phyloP scores from a whole-genome alignment of 2,113 vertebrate genomes.

The Scortum barcoo region DNA sequence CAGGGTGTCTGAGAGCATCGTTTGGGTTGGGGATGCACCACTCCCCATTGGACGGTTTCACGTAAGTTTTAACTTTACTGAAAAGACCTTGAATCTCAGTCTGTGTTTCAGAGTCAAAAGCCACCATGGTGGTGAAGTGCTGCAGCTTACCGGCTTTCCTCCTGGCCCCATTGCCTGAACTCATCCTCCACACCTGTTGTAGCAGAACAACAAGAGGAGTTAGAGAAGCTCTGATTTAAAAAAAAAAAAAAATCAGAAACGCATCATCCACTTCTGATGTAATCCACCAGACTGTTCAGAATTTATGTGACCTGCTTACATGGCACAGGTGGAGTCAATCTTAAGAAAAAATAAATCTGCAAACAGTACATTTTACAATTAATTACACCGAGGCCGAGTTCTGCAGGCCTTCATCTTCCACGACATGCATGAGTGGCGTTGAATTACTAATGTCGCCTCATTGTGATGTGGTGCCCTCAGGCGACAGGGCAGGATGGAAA shows the following conservation, averaged over 20 bases:
- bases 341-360: not conserved
- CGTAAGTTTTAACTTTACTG: slow-evolving; percentile 86
- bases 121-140: slow-evolving; percentile 44
- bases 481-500: slow-evolving; percentile 34
- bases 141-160: slow-evolving; percentile 77
- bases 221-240: slow-evolving; percentile 5
- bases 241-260: not conserved
- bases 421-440: slow-evolving; percentile 50
- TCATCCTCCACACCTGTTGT: slow-evolving; percentile 84
- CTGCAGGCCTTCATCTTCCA: slow-evolving; percentile 35
- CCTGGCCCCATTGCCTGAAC: slow-evolving; percentile 74
- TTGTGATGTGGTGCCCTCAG: slow-evolving; percentile 40
- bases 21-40: slow-evolving; percentile 89
- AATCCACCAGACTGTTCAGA: slow-evolving; percentile 11
- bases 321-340: not conserved
- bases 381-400: slow-evolving; percentile 17
- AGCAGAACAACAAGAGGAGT: not conserved
- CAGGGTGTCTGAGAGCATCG: slow-evolving; percentile 78
- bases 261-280: not conserved
- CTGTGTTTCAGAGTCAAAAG: slow-evolving; percentile 80
- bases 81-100: slow-evolving; percentile 88
- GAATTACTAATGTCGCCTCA: slow-evolving; percentile 45
- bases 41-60: slow-evolving; percentile 81
- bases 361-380: slow-evolving; percentile 20
- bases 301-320: slow-evolving; percentile 19